phyloP scores from a whole-genome alignment of 1,140 invertebrate genomes.

The Vanessa atalanta region DNA sequence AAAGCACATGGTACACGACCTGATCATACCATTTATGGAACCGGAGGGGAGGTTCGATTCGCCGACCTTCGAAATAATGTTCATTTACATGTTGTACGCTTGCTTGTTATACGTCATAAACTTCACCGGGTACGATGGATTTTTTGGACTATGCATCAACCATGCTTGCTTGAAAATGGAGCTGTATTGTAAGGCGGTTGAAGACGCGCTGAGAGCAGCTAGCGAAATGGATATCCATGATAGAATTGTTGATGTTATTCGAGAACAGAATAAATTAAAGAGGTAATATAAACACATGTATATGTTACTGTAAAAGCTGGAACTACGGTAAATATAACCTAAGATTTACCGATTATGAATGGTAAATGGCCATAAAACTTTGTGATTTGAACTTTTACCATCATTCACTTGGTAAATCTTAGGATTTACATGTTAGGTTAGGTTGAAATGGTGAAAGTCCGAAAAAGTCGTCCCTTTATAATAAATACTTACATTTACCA shows the following conservation, averaged over 20 bases:
- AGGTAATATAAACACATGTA: background rate
- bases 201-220: constrained; percentile 41
- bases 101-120: constrained; percentile 42
- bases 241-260: constrained; percentile 43
- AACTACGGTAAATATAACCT: too few species aligned
- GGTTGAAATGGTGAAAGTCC: too few species aligned
- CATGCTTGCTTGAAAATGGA: constrained; percentile 59
- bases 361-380: too few species aligned
- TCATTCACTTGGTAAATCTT: too few species aligned
- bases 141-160: constrained; percentile 52
- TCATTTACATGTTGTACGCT: constrained; percentile 42
- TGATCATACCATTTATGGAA: constrained; percentile 39
- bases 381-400: too few species aligned
- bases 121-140: constrained; percentile 52
- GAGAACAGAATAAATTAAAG: constrained; percentile 39
- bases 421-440: too few species aligned
- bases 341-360: too few species aligned
- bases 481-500: too few species aligned
- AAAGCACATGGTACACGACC: constrained; percentile 57
- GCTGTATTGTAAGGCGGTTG: constrained; percentile 46
- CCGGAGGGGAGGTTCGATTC: constrained; percentile 46
- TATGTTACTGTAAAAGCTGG: too few species aligned
- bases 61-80: constrained; percentile 49
- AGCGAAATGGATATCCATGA: constrained; percentile 15
- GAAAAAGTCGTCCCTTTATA: too few species aligned